A percentile compares a stretch with the other conserved stretches of the same genome.
Evolutionary conservation across 2,888 invertebrate species (phyloP).

Genomic region (Netelia melanura): DNA sequence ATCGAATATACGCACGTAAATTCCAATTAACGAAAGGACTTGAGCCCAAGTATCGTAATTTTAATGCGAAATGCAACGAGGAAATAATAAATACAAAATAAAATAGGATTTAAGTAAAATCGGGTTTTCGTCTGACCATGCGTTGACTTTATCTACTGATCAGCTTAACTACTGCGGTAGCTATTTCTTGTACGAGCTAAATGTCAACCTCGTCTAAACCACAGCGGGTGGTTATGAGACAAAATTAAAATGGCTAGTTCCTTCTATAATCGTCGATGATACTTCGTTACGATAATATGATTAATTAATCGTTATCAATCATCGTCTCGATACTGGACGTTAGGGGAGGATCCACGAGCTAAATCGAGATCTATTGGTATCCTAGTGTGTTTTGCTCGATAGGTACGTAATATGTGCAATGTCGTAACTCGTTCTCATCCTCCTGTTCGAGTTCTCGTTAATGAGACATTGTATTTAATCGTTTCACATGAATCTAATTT

Average conservation of each 20-base stretch:
- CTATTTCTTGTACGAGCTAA: background rate
- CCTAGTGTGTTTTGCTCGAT: background rate
- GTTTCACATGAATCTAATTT: background rate
- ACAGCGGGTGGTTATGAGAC: background rate
- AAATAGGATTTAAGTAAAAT: background rate
- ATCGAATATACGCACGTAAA: background rate
- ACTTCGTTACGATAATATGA: conserved; percentile 21
- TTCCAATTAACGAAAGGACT: background rate
- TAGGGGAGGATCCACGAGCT: conserved; percentile 4
- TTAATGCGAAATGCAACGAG: background rate
- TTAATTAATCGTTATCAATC: conserved; percentile 52
- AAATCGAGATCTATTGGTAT: conserved; percentile 40
- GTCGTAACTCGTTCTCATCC: background rate
- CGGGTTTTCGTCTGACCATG: background rate
- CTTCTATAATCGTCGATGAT: conserved; percentile 5
- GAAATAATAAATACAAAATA: background rate
- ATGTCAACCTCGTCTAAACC: background rate
- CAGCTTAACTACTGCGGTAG: background rate
- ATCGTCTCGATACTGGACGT: conserved; percentile 14
- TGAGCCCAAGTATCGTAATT: background rate
- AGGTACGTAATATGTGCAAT: background rate
- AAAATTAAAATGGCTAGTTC: conserved; percentile 6
- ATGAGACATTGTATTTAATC: conserved; percentile 3
- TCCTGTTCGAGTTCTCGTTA: background rate
- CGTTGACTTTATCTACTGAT: background rate